Conservation (phyloP, 2,888 invertebrate species). For the Listrodromus nycthemerus region DNA sequence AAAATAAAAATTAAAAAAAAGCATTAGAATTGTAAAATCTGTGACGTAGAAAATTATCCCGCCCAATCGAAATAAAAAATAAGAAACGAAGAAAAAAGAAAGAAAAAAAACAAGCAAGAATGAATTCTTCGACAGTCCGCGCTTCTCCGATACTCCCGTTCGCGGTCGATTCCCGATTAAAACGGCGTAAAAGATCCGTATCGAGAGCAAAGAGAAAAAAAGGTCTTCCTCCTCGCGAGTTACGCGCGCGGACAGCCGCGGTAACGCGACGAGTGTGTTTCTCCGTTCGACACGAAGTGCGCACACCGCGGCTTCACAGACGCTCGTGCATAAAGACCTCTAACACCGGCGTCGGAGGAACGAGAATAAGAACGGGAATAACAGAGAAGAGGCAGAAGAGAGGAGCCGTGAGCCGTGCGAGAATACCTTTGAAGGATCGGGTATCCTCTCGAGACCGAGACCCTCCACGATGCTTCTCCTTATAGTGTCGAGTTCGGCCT, state of each 20-base stretch:
- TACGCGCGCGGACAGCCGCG: background rate
- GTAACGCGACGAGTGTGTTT: constrained; percentile 53
- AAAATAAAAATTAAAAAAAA: no score
- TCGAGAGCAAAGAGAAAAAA: background rate
- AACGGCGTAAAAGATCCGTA: background rate
- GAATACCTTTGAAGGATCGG: constrained; percentile 82
- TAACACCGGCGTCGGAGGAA: background rate
- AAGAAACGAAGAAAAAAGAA: no score
- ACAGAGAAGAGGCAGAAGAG: constrained; percentile 10
- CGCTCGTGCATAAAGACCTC: background rate
- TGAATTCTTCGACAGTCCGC: no score
- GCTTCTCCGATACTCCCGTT: no score
- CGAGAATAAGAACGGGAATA: constrained; percentile 24
- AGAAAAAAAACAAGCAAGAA: no score
- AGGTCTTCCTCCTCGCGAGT: background rate
- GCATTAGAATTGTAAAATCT: no score
- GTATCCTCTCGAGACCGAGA: constrained; percentile 81
- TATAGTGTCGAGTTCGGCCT: constrained; percentile 79
- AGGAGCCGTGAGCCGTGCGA: constrained; percentile 58
- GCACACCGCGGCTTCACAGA: background rate
- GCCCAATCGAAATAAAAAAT: no score
- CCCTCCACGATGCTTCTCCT: constrained; percentile 81
- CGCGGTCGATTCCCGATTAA: background rate
- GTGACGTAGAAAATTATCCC: no score
- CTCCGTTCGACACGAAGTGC: constrained; percentile 40